phyloP scores from a whole-genome alignment of 23 tunicate genomes.

The Halocynthia aurantium region DNA sequence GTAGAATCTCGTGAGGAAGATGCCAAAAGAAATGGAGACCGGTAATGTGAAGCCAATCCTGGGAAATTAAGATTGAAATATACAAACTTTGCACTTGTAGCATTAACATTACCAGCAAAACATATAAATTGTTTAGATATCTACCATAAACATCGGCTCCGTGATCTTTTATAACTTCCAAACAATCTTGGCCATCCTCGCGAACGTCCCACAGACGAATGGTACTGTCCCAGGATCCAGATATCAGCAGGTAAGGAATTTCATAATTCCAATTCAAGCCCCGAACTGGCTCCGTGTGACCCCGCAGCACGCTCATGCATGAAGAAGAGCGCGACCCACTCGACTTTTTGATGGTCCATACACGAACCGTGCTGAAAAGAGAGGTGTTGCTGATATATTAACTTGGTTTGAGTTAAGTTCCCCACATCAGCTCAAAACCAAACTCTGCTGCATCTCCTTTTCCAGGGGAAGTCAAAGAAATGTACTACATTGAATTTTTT shows the following conservation, averaged over 20 bases:
- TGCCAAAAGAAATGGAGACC: constrained; percentile 64
- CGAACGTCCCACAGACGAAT: constrained; percentile 78
- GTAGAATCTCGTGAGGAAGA: constrained; percentile 93
- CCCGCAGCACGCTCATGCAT: constrained; percentile 41
- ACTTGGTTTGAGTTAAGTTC: too few relatives aligned
- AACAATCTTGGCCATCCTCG: constrained; percentile 33
- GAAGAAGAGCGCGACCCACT: background rate
- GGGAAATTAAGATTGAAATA: background rate
- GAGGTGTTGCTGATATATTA: too few relatives aligned
- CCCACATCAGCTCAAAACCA: too few relatives aligned
- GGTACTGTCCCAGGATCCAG: constrained; percentile 91
- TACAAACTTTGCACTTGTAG: too few relatives aligned
- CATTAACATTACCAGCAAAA: too few relatives aligned
- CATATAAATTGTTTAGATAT: background rate
- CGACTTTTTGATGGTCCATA: constrained; percentile 51
- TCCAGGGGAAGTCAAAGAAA: too few relatives aligned
- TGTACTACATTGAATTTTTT: too few relatives aligned
- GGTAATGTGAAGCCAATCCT: constrained; percentile 72
- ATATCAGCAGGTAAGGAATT: constrained; percentile 55
- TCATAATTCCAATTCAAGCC: constrained; percentile 84
- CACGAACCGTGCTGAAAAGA: constrained; percentile 12
- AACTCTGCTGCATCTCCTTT: too few relatives aligned
- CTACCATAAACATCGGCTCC: constrained; percentile 90
- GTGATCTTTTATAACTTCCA: constrained; percentile 59
- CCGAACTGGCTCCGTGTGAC: constrained; percentile 66